Evolutionary conservation across 92 coral and sea anemone genomes (phyloP), one percentile per base, ranked within the genome.

Genomic region (Phenganax subtilis): DNA sequence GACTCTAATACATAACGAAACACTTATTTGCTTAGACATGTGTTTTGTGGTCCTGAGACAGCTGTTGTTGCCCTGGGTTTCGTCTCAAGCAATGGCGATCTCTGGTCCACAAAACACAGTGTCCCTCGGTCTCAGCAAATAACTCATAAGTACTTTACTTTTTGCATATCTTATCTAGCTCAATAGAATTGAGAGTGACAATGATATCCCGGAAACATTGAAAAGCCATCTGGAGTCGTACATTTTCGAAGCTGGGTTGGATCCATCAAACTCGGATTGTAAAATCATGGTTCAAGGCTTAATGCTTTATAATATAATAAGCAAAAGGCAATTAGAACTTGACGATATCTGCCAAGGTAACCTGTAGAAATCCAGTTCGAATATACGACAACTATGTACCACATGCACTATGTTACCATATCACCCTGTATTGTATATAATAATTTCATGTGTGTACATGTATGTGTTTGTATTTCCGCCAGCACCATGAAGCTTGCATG

Each of bases 311-410:
- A 63, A 72, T 57, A 74, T 87, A 59, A 84, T 87, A 61, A 85
- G 84, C 44, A 87, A 87, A 80, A n/a, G 87, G 67, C 67, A 71
- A 54, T 80, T 75, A 71, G 87, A 87, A 72, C 81, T 87, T 15
- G 85, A 84, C 56, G 90, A 87, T 61, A 87, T 87, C 25, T 72
- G 80, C 51, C 44, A 84, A 84, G 90, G 85, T 80, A 87, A 12
- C 5, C 15, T 68, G 16, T 10, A 30, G 53, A 51, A 30, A 52
- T 9, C 54, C 47, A 4, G 14, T 10, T 10, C 73, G 29, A 30
- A 37, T 37, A 37, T 5, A 37, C 5, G 47, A 37, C 47, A 37
- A 37, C 47, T 37, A 37, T 37, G 47, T 37, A 37, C 47, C 5
- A 1, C 2, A 37, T 37, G 47, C 47, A 37, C 3, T 37, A 37